Conservation (phyloP, 2,113 vertebrate species). For the Syngnathoides biaculeatus region DNA sequence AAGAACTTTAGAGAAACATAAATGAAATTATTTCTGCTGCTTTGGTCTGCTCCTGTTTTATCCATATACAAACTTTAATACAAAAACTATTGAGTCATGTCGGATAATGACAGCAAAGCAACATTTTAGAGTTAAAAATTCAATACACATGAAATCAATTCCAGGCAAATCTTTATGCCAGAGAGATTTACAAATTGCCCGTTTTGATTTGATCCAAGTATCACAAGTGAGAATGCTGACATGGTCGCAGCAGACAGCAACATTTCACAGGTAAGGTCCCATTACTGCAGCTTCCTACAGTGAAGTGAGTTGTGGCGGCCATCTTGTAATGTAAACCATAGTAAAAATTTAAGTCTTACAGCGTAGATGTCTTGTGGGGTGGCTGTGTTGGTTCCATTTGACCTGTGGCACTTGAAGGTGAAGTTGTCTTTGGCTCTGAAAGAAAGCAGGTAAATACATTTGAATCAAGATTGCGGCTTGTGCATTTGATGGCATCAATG, state of each 20-base stretch:
- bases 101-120: too few relatives aligned
- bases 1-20: too few relatives aligned
- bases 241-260: too few relatives aligned
- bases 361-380: slow-evolving; percentile 98
- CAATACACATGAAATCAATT: too few relatives aligned
- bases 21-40: too few relatives aligned
- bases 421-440: slow-evolving; percentile 97
- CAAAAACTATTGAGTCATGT: too few relatives aligned
- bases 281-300: background rate
- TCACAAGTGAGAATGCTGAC: too few relatives aligned
- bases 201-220: too few relatives aligned
- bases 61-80: too few relatives aligned
- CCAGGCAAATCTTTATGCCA: background rate
- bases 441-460: slow-evolving; percentile 11
- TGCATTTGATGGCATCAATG: background rate
- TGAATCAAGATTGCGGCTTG: background rate
- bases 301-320: background rate
- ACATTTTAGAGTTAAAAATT: too few relatives aligned
- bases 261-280: too few relatives aligned
- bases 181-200: background rate
- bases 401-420: slow-evolving; percentile 98
- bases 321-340: background rate
- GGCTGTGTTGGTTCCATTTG: slow-evolving; percentile 96
- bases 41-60: too few relatives aligned
- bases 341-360: slow-evolving; percentile 65